Evolutionary conservation across 1,140 invertebrate species (phyloP), one percentile per base, ranked within the genome.

Genomic region (Mercenaria mercenaria): DNA sequence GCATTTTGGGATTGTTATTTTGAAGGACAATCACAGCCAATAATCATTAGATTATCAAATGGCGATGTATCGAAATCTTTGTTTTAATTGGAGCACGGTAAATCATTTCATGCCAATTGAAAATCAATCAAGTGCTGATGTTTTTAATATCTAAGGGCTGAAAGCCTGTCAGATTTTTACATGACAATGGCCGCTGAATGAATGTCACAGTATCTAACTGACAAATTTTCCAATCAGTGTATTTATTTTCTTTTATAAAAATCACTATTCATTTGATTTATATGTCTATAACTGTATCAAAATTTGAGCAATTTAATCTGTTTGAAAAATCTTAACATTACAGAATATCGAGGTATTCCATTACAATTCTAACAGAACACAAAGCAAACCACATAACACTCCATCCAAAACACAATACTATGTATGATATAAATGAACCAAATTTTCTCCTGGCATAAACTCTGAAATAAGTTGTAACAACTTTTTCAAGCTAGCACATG

Each of bases 61-160:
- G 20, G 2, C 6, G 50, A 79, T 50, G 72, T 76, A 47, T n/a
- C 11, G 26, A 23, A 52, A 52, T 79, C 26, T 52, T 29, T 52
- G 26, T 79, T 52, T 52, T 79, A 79, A 79, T 79, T 79, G 32
- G n/a, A 52, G 50, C 47, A 32, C 26, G 29, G 43, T 79, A 50
- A 52, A 79, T 79, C 76, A 79, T 79, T 79, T 59, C 29, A 79
- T 37, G 76, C 41, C 47, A 50, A 79, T 79, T 79, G 47, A 52
- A 56, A 79, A 79, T 79, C 47, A 56, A 79, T 79, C 34, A 39
- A 72, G 37, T 72, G 67, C 8, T 26, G 37, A 39, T 39, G 37
- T 1, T 29, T 26, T 1, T 10, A 64, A 10, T 64, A n/a, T 23
- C 10, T n/a, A n/a, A 29, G 6, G n/a, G n/a, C 26, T n/a, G 15